phyloP scores from a whole-genome alignment of 1,140 invertebrate species.

The Catajapyx aquilonaris region DNA sequence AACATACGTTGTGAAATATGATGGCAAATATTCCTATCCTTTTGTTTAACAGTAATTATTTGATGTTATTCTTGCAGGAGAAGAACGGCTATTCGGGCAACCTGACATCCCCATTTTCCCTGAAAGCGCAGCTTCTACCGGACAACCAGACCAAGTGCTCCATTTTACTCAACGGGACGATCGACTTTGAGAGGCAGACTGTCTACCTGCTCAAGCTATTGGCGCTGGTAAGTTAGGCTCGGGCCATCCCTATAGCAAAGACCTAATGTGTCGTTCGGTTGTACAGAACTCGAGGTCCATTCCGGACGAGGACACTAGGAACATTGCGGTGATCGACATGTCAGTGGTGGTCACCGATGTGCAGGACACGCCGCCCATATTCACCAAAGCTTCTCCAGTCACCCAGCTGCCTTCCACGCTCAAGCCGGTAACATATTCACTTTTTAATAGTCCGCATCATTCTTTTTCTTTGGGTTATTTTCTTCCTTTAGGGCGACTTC shows the following conservation, averaged over 20 bases:
- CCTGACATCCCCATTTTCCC: no score
- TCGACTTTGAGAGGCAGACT: constrained; percentile 68
- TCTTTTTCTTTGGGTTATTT: not conserved
- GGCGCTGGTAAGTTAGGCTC: constrained; percentile 42
- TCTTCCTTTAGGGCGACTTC: constrained; percentile 28
- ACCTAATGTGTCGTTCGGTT: constrained; percentile 1
- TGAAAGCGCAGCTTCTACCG: constrained; percentile 45
- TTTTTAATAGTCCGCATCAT: not conserved
- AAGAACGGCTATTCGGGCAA: no score
- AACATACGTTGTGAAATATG: no score
- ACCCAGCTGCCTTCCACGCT: constrained; percentile 41
- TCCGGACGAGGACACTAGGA: constrained; percentile 52
- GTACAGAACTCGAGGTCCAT: constrained; percentile 64
- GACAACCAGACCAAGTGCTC: constrained; percentile 43
- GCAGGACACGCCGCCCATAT: constrained; percentile 67
- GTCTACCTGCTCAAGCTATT: constrained; percentile 61
- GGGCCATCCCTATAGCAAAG: constrained; percentile 1
- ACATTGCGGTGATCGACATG: constrained; percentile 57
- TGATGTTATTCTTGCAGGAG: no score
- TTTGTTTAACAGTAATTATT: no score
- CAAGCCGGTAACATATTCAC: constrained; percentile 15
- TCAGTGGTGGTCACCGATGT: constrained; percentile 63
- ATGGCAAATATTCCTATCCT: no score
- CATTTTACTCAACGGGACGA: constrained; percentile 43
- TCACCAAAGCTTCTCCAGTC: constrained; percentile 51